Evolutionary conservation across 2,888 invertebrate genomes (phyloP).

Genomic region (Timema podura): DNA sequence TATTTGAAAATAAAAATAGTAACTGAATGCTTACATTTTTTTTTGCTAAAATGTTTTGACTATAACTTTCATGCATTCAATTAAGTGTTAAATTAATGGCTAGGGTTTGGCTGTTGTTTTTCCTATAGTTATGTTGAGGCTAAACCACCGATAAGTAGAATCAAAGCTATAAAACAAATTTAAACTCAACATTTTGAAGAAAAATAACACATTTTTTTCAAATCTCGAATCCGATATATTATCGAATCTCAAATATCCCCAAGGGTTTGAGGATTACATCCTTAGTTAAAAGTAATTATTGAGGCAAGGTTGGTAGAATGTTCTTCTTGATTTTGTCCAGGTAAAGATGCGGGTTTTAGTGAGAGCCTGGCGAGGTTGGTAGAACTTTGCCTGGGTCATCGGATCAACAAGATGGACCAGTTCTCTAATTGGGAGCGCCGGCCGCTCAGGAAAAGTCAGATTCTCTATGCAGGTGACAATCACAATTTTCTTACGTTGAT

Average conservation of each 20-base stretch:
- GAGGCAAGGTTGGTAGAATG: neutral
- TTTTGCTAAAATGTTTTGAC: too few relatives aligned
- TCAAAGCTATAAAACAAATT: too few relatives aligned
- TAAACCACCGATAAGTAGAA: too few relatives aligned
- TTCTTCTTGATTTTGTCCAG: conserved; percentile 10
- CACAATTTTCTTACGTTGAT: too few relatives aligned
- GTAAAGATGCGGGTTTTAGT: conserved; percentile 48
- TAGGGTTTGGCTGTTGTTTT: too few relatives aligned
- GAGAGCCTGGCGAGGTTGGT: conserved; percentile 71
- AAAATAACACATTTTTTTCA: neutral
- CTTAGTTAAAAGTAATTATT: neutral
- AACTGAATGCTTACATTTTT: too few relatives aligned
- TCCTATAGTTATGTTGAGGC: too few relatives aligned
- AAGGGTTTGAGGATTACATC: neutral
- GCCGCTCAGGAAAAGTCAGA: conserved; percentile 72
- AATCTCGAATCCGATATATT: neutral
- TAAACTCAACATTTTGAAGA: too few relatives aligned
- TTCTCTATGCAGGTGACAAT: conserved; percentile 63
- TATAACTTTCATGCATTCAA: too few relatives aligned
- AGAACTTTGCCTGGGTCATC: conserved; percentile 68
- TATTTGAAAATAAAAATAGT: too few relatives aligned
- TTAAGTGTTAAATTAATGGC: too few relatives aligned
- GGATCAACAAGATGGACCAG: conserved; percentile 82
- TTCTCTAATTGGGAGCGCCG: conserved; percentile 88
- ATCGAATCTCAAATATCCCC: too few relatives aligned